phyloP scores from a whole-genome alignment of 2,888 invertebrate species.

The Scrobipalpa atriplicella region DNA sequence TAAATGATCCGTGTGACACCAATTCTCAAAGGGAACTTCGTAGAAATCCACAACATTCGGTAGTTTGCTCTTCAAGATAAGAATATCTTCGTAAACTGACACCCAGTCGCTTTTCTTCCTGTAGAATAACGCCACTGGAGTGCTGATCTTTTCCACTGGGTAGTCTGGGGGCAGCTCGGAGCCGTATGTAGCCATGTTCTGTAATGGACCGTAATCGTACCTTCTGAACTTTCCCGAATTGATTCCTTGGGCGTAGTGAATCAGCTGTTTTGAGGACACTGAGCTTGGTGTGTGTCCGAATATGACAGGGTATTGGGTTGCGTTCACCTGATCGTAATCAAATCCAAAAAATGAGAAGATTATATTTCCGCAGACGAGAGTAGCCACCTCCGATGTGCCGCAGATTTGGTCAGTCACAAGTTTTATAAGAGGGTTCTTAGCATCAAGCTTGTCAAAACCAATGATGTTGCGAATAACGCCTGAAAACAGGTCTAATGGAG shows the following conservation, averaged over 20 bases:
- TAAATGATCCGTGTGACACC: constrained; percentile 68
- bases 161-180: constrained; percentile 55
- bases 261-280: constrained; percentile 74
- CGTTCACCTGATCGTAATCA: constrained; percentile 81
- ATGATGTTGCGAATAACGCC: constrained; percentile 8
- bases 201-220: constrained; percentile 58
- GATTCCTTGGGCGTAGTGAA: constrained; percentile 79
- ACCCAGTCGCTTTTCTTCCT: constrained; percentile 84
- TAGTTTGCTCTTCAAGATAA: constrained; percentile 73
- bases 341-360: constrained; percentile 84
- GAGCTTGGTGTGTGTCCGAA: constrained; percentile 80
- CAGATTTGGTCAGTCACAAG: neutral
- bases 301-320: constrained; percentile 80
- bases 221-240: constrained; percentile 56
- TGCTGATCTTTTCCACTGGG: constrained; percentile 49
- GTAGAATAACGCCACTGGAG: constrained; percentile 65
- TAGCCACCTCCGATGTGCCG: constrained; percentile 45
- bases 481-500: neutral
- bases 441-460: neutral
- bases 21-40: constrained; percentile 76
- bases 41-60: constrained; percentile 80
- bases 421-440: constrained; percentile 3
- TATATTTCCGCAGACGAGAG: constrained; percentile 81
- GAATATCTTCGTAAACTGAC: constrained; percentile 81
- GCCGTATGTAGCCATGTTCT: constrained; percentile 59